Evolutionary conservation across 2,888 invertebrate species (phyloP).

Genomic region (Dolichopus griseipennis): DNA sequence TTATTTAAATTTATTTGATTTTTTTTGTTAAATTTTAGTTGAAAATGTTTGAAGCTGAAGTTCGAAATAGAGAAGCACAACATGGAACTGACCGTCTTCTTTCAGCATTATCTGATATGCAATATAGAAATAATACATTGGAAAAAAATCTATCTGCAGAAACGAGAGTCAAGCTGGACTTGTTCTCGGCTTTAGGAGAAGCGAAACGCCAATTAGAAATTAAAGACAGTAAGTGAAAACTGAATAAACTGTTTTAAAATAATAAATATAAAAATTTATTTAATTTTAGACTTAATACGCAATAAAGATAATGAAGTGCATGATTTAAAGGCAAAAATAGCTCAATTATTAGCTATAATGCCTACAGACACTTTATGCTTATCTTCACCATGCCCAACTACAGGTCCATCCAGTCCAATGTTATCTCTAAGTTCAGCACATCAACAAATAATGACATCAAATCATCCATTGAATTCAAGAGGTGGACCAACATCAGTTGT

Average conservation of each 20-base stretch:
- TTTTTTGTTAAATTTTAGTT: conserved; percentile 27
- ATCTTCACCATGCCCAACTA: conserved; percentile 46
- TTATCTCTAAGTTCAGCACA: conserved; percentile 33
- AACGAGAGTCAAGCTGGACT: conserved; percentile 94
- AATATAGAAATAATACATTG: conserved; percentile 84
- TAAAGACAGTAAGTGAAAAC: conserved; percentile 61
- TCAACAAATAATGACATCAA: conserved; percentile 28
- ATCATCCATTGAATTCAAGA: conserved; percentile 28
- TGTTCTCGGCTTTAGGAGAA: conserved; percentile 94
- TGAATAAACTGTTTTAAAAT: no score
- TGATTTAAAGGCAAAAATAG: conserved; percentile 81
- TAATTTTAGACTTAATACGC: conserved; percentile 59
- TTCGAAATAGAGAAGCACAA: conserved; percentile 40
- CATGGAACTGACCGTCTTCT: conserved; percentile 65
- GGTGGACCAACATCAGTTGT: conserved; percentile 12
- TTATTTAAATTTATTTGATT: neutral
- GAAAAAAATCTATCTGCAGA: conserved; percentile 93
- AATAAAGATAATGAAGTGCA: conserved; percentile 85
- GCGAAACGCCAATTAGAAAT: conserved; percentile 84
- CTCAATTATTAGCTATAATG: conserved; percentile 90
- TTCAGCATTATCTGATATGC: conserved; percentile 70
- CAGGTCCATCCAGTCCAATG: conserved; percentile 47
- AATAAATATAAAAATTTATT: conserved; percentile 10
- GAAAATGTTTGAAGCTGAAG: conserved; percentile 39
- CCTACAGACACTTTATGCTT: conserved; percentile 52